Evolutionary conservation across 2,113 vertebrate species (phyloP).

Genomic region (Tichodroma muraria): DNA sequence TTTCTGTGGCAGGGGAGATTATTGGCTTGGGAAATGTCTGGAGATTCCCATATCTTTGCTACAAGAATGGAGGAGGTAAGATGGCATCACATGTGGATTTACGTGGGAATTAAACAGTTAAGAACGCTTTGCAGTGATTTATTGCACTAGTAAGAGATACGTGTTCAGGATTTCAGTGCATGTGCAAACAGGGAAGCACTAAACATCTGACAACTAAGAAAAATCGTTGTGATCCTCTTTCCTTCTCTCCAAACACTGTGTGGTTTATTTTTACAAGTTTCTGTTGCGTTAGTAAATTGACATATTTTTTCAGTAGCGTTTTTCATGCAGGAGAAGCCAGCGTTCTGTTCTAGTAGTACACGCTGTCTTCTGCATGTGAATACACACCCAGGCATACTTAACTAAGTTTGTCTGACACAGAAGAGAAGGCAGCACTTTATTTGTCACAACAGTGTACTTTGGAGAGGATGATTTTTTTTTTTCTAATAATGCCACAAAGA

Average conservation of each 20-base stretch:
- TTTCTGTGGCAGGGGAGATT: constrained; percentile 98
- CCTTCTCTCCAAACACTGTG: neutral
- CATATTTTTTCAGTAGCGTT: neutral
- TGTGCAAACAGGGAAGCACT: neutral
- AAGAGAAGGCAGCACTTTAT: neutral
- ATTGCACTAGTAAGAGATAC: neutral
- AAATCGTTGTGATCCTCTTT: neutral
- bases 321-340: neutral
- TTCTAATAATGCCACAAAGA: neutral
- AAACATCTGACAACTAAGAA: neutral
- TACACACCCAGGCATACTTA: neutral
- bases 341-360: neutral
- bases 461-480: neutral
- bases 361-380: neutral
- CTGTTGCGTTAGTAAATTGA: neutral
- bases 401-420: neutral
- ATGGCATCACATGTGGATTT: neutral
- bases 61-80: constrained; percentile 99
- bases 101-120: neutral
- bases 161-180: neutral
- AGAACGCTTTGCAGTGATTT: neutral
- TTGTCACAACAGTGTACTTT: neutral
- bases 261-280: neutral
- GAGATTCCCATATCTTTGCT: constrained; percentile 98
- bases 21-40: constrained; percentile 97